Evolutionary conservation across 2,797 vertebrate genomes (phyloP).

Genomic region (Ammospiza maritima): DNA sequence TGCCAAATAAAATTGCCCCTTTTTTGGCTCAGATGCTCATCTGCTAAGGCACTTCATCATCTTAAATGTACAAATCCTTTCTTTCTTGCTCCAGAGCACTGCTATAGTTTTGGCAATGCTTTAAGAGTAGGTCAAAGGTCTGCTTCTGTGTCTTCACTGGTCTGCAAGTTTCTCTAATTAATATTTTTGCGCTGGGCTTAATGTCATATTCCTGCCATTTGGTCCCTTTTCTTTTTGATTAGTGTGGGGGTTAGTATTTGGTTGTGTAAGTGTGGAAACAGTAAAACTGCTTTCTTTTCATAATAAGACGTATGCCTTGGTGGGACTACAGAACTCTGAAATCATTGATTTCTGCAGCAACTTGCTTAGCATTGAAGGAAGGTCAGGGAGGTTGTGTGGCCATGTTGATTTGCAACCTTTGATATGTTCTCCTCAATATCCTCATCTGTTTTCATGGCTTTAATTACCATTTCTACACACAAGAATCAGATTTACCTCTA

Average conservation of each 20-base stretch:
- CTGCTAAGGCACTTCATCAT: not conserved
- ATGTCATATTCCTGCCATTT: not conserved
- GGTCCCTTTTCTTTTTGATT: not conserved
- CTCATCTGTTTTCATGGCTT: conserved; percentile 8
- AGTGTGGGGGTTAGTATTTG: not conserved
- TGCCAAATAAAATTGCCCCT: fast-evolving
- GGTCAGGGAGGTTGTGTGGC: not conserved
- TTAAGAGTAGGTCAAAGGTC: not conserved
- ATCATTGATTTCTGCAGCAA: not conserved
- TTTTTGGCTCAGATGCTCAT: not conserved
- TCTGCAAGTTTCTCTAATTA: not conserved
- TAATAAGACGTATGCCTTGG: not conserved
- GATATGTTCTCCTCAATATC: not conserved
- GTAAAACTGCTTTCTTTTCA: not conserved
- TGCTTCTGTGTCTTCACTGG: not conserved
- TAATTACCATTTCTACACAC: not conserved
- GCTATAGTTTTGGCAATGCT: not conserved
- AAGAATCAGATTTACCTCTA: not conserved
- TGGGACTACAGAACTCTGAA: not conserved
- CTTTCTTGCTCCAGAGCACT: not conserved
- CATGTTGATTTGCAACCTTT: not conserved
- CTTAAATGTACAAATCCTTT: not conserved
- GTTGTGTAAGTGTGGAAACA: not conserved
- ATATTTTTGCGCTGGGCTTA: not conserved
- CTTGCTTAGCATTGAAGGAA: not conserved